A percentile compares a stretch with the other conserved stretches of the same genome.
Conservation (phyloP, 1,140 invertebrate genomes). For the Zelostemma sp. region DNA sequence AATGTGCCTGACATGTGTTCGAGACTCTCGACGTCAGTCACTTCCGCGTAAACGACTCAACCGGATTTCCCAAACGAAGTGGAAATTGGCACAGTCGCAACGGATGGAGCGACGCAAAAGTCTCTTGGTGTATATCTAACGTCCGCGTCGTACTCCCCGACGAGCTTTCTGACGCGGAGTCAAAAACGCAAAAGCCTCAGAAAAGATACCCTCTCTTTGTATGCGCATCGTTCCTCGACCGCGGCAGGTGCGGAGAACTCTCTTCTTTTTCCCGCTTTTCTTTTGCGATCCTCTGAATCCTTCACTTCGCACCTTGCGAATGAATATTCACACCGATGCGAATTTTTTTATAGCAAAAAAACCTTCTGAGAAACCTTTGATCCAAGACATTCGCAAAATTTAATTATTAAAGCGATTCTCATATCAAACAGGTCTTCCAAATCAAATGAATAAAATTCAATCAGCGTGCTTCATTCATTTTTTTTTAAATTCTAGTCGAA, state of each 20-base stretch:
- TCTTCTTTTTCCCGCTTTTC: constrained; percentile 13
- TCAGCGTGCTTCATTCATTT: no score
- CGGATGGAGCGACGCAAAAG: constrained; percentile 1
- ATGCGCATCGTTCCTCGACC: constrained; percentile 17
- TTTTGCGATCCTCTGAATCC: constrained; percentile 1
- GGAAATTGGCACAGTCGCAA: constrained; percentile 19
- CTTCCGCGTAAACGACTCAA: constrained; percentile 8
- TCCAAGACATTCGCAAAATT: no score
- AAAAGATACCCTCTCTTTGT: constrained; percentile 20
- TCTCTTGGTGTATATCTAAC: constrained; percentile 12
- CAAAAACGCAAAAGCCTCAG: constrained; percentile 5
- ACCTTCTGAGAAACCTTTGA: no score
- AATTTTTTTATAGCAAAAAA: no score
- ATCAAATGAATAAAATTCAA: no score
- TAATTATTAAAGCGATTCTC: no score
- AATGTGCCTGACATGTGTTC: constrained; percentile 10
- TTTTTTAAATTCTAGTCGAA: no score
- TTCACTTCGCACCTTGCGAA: no score
- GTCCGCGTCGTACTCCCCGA: neutral
- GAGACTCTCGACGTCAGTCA: constrained; percentile 22
- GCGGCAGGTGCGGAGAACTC: constrained; percentile 25
- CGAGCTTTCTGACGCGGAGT: constrained; percentile 15
- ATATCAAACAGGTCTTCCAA: no score
- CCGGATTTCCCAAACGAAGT: constrained; percentile 20
- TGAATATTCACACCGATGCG: no score